A percentile compares a stretch with the other conserved stretches of the same genome.
Evolutionary conservation across 2,113 vertebrate species (phyloP).

Genomic region (Ramphastos sulfuratus): DNA sequence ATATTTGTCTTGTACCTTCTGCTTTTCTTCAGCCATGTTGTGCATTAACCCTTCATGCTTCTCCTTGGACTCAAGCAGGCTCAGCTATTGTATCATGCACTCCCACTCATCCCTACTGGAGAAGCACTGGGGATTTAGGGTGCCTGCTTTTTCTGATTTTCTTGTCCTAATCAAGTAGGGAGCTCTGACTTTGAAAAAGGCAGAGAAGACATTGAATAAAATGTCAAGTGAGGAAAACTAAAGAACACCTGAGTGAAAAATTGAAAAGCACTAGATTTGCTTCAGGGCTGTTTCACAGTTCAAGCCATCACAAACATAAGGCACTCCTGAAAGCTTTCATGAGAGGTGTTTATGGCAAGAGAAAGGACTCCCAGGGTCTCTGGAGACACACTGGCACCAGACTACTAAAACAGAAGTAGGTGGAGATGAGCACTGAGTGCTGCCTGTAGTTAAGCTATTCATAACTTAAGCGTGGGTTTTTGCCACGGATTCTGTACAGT

Average conservation of each 20-base stretch:
- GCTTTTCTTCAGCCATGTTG: neutral
- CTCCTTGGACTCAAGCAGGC: neutral
- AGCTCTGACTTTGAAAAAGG: neutral
- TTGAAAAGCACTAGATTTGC: neutral
- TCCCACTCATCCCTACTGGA: neutral
- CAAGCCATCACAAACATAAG: neutral
- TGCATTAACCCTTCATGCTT: neutral
- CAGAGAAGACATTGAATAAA: neutral
- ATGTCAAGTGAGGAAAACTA: neutral
- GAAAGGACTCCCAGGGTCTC: neutral
- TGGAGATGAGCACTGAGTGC: neutral
- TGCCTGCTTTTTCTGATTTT: neutral
- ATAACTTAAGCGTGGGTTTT: neutral
- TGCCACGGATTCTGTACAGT: neutral
- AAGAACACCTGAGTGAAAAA: neutral
- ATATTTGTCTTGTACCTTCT: neutral
- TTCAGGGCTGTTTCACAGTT: neutral
- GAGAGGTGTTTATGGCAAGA: neutral
- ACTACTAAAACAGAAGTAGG: neutral
- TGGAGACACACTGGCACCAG: neutral
- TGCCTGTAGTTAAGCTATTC: neutral
- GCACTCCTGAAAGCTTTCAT: neutral
- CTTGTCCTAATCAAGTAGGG: neutral
- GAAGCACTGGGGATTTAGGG: neutral
- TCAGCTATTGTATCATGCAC: neutral